These are phyloP conservation scores for Parelbella ahira DNA, from an alignment of 2,888 invertebrate species.

Conservation along the genomic window DNA sequence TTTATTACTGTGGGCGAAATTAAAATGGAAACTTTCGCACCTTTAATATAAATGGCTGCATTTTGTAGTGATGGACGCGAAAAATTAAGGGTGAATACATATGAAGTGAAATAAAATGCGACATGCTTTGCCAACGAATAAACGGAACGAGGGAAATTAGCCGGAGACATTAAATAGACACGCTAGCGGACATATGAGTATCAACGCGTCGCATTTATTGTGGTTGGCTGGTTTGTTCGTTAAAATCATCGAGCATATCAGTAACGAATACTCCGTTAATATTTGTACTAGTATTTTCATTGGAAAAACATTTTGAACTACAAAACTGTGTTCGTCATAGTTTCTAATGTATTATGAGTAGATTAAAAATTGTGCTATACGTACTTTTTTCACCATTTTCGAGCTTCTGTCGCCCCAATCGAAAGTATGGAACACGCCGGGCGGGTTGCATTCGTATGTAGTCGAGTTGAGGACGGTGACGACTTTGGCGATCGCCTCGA, in stretches of 20 bases:
- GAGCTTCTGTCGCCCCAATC: conserved; percentile 94
- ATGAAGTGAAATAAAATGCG: conserved; percentile 17
- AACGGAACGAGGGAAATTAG: conserved; percentile 12
- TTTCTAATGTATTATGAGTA: too few species aligned
- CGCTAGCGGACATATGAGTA: too few species aligned
- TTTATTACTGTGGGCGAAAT: conserved; percentile 26
- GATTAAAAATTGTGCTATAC: too few species aligned
- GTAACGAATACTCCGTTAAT: too few species aligned
- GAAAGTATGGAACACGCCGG: conserved; percentile 88
- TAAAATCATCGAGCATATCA: too few species aligned
- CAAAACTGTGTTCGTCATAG: too few species aligned
- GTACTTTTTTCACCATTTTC: conserved; percentile 88
- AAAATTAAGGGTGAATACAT: conserved; percentile 19
- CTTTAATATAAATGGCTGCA: conserved; percentile 20
- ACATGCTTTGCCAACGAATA: conserved; percentile 14
- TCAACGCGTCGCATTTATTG: too few species aligned
- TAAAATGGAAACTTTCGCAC: conserved; percentile 22
- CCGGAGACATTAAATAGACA: conserved; percentile 1
- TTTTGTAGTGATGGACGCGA: conserved; percentile 15
- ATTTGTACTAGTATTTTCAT: too few species aligned
- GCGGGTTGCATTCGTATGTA: conserved; percentile 89
- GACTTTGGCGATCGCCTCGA: conserved; percentile 75
- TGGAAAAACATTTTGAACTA: too few species aligned
- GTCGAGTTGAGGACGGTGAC: conserved; percentile 81
- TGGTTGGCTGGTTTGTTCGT: too few species aligned